Evolutionary conservation across 2,888 invertebrate species (phyloP).

Genomic region (Pemphredon lugubris): DNA sequence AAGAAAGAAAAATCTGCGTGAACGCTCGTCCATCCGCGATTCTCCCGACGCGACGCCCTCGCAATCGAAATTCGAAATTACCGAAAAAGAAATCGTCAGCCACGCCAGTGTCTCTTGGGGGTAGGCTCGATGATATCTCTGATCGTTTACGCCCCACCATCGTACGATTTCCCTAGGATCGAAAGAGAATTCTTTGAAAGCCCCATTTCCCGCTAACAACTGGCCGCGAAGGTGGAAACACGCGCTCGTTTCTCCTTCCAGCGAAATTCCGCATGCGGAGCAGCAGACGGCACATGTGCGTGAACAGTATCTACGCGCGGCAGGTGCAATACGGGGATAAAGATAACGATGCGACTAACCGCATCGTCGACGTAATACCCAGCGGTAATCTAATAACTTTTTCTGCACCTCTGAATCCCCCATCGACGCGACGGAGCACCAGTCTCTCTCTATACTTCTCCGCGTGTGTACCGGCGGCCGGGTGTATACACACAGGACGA

Average conservation of each 20-base stretch:
- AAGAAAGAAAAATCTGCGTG: too few relatives aligned
- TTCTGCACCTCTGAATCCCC: conserved; percentile 16
- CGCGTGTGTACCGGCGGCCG: too few relatives aligned
- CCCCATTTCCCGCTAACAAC: too few relatives aligned
- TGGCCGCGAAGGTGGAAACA: too few relatives aligned
- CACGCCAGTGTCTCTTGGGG: conserved; percentile 16
- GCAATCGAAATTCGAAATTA: too few relatives aligned
- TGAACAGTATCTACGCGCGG: conserved; percentile 25
- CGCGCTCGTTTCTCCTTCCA: conserved; percentile 24
- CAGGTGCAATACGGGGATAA: conserved; percentile 51
- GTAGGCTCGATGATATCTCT: conserved; percentile 13
- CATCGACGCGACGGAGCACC: neutral
- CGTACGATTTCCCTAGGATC: conserved; percentile 7
- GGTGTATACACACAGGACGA: too few relatives aligned
- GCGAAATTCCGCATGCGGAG: conserved; percentile 26
- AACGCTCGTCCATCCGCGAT: neutral
- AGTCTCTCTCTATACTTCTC: neutral
- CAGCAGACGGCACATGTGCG: conserved; percentile 33
- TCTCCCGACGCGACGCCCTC: too few relatives aligned
- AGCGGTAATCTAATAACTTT: conserved; percentile 59
- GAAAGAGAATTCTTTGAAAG: conserved; percentile 1
- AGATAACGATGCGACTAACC: conserved; percentile 55
- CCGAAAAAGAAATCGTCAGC: too few relatives aligned
- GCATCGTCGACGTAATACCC: conserved; percentile 39
- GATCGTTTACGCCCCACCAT: conserved; percentile 30